Base-by-base conservation (phyloP, 2,797 vertebrate genomes). In the Ctenochaetus hawaiiensis region DNA sequence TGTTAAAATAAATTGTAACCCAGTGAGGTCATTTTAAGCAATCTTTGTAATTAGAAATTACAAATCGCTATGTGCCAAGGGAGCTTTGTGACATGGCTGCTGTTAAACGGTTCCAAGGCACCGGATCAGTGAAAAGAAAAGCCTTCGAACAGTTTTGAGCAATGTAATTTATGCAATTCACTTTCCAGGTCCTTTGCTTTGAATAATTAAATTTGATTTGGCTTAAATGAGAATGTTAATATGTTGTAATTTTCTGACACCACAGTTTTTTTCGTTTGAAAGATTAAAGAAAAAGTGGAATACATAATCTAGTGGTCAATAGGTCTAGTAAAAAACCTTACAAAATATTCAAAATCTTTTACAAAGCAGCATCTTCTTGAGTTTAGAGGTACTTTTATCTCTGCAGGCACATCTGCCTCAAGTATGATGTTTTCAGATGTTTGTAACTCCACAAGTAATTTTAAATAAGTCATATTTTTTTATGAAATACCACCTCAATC, bases 11-110 rank as follows among this genome's bases (percentile, higher is more conserved):
- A 91, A 90, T 80, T 80, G 83, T 87, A 90, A 93, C 90, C 85
- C 89, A 78, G 85, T 75, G 82, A 93, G 91, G 94, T 94, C 92
- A 95, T 94, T 95, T 94, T 92, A 94, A 95, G 94, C 92, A 94
- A 93, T 94, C 82, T 75, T 84, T 92, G 90, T 94, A 94, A 95
- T 95, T 95, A 93, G 88, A 94, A 92, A 92, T 92, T 94, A 92
- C 87, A 94, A 86, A 90, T 91, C 72, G 78, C 80, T 81, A 72
- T 83, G 69, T 77, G 84, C 84, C 89, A 77, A 77, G 86, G 63
- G 80, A 87, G 89, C 70, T 86, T 87, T 90, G 77, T 80, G 75
- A 85, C 72, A 85, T 72, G 79, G 58, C 77, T 80, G 75, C 65
- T 85, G 57, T 72, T 67, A 77, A 84, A 82, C 60, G 60, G 52